Evolutionary conservation across 1,140 invertebrate genomes (phyloP).

Genomic region (Drosophila mauritiana): DNA sequence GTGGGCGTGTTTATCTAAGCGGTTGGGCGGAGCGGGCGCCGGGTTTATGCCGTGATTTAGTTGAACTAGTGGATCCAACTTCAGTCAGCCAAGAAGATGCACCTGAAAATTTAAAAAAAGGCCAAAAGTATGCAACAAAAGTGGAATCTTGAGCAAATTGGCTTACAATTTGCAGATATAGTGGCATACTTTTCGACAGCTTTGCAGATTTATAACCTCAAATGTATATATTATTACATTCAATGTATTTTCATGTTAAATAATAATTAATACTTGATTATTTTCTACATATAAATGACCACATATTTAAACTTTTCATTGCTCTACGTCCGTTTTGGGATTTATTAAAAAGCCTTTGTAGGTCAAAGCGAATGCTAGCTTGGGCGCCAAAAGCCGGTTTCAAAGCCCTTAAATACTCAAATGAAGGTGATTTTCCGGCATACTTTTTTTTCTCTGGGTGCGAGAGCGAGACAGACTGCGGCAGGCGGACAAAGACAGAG

Average conservation of each 20-base stretch:
- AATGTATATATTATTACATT: not conserved
- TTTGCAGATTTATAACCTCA: not conserved
- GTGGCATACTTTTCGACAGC: not conserved
- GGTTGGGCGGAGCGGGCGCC: not conserved
- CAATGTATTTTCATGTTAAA: too few relatives aligned
- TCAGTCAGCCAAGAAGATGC: slow-evolving; percentile 5
- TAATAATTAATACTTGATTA: too few relatives aligned
- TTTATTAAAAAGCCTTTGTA: too few relatives aligned
- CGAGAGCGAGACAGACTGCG: slow-evolving; percentile 9
- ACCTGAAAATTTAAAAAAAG: not conserved
- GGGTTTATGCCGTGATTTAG: slow-evolving; percentile 43
- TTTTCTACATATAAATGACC: too few relatives aligned
- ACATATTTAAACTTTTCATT: too few relatives aligned
- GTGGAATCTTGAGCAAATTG: not conserved
- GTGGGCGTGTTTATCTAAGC: slow-evolving; percentile 60
- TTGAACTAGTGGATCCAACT: slow-evolving; percentile 10
- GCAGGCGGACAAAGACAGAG: slow-evolving; percentile 7
- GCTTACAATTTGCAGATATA: not conserved
- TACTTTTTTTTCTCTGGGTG: slow-evolving; percentile 1
- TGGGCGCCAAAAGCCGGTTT: not conserved
- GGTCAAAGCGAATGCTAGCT: too few relatives aligned
- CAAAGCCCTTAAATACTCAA: not conserved
- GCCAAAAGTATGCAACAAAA: too few relatives aligned
- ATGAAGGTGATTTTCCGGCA: not conserved
- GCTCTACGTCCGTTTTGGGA: too few relatives aligned